Evolutionary conservation across 2,888 invertebrate genomes (phyloP).

Genomic region (Dolichomitus sp.): DNA sequence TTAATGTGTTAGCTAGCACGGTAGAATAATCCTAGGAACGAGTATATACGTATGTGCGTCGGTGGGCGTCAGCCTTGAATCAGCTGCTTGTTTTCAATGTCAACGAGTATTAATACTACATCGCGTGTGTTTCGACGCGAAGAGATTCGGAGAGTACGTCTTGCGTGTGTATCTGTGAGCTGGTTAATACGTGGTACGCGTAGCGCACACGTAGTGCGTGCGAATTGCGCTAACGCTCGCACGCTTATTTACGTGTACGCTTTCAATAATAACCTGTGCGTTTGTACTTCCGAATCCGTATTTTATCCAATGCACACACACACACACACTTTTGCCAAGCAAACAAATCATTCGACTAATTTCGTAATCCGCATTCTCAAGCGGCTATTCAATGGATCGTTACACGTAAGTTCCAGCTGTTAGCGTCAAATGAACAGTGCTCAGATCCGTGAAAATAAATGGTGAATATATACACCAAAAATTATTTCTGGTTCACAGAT

Average conservation of each 20-base stretch:
- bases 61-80: constrained; percentile 77
- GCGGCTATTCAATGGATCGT: neutral
- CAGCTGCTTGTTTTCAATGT: constrained; percentile 81
- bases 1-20: constrained; percentile 65
- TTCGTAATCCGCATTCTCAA: neutral
- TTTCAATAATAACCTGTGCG: constrained; percentile 25
- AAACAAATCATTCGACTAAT: constrained; percentile 7
- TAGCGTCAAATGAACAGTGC: neutral
- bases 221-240: constrained; percentile 20
- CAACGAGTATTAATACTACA: constrained; percentile 76
- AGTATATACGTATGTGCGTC: constrained; percentile 36
- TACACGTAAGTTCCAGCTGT: neutral
- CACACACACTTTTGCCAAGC: neutral
- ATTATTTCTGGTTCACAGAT: neutral
- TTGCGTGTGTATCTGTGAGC: constrained; percentile 1
- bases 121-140: constrained; percentile 43
- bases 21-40: constrained; percentile 65
- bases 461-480: neutral
- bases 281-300: constrained; percentile 33
- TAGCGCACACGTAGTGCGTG: neutral
- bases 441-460: neutral
- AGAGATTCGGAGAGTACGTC: constrained; percentile 48
- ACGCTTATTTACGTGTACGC: constrained; percentile 35
- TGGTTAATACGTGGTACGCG: neutral
- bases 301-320: neutral